Base-by-base conservation (phyloP, 2,888 invertebrate species). In the Hydrotaea diabolus region DNA sequence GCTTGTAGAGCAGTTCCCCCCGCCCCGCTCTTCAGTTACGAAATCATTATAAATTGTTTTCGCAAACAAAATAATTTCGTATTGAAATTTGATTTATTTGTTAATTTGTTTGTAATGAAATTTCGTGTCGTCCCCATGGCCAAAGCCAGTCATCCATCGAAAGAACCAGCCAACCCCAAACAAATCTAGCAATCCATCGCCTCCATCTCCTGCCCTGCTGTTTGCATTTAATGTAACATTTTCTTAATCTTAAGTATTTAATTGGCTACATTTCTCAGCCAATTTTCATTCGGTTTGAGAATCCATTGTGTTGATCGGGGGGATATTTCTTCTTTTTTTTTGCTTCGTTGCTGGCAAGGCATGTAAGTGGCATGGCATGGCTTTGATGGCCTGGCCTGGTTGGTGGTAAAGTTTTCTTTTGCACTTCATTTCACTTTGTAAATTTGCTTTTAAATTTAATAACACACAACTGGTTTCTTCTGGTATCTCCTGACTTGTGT, bases 21-120 rank as follows among this genome's bases (percentile, higher is more conserved):
- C 2, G 39, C 3, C n/a, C n/a, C n/a, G n/a, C n/a, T n/a, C n/a
- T 19, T 31, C 49, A 64, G 8, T 66, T 31, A 43, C 55, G 26
- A 57, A 85, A 81, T 83, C 78, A 76, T 83, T 86, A 87, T 88
- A 90, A 91, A 91, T 91, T 90, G 90, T 90, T 91, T 90, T 89
- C 87, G 89, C 89, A 90, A 91, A 90, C 89, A 89, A 88, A 89
- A 88, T 88, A 64, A 90, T 85, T 90, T 89, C 88, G 91, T 90
- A 92, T 91, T 91, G 91, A 91, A 92, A 91, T 92, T 91, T 91
- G 91, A 91, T 91, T 91, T 91, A 91, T 91, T 91, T 91, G 92
- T 90, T 92, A 91, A 91, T 92, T 91, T 92, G 91, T 91, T 91
- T 91, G 90, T 90, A 91, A 91, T 91, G 91, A 91, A 90, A 90